Base-by-base conservation (phyloP, 2,797 vertebrate genomes). In the Hippoglossus hippoglossus region DNA sequence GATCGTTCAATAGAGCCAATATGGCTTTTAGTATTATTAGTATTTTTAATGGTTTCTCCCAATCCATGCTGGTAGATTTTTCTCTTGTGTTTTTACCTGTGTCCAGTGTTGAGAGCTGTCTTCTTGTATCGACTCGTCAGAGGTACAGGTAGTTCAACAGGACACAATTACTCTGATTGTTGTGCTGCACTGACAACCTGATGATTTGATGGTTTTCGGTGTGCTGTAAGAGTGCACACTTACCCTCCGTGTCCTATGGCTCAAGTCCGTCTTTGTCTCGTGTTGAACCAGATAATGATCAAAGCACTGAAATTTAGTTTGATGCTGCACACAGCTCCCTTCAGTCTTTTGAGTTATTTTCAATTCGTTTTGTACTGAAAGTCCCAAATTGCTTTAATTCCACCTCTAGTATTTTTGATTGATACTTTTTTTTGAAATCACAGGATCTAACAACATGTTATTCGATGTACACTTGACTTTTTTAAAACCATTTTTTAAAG, bases 271-370 rank as follows among this genome's bases (percentile, higher is more conserved):
- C 58, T 66, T 44, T 49, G 16, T 66, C 15, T 28, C 46, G 47
- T 22, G 55, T 34, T 75, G 75, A 81, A 77, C 71, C 24, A 82
- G 72, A 80, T 84, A 77, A 65, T 68, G 51, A 81, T 81, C 62
- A 71, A 54, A 75, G 74, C 46, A 49, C 19, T 41, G 44, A 49
- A 25, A 49, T 71, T n/a, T 66, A 59, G 51, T 51, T 67, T 4
- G 8, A 4, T 60, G 64, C 68, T n/a, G 28, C 26, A 25, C 47
- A 21, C 47, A 47, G 25, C 59, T 59, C 55, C 39, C 21, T 10
- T 41, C 44, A 7, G n/a, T n/a, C 36, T 67, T 55, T 49, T n/a
- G 0, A 52, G 58, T 44, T 65, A 50, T 79, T 80, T 74, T 63
- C 24, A 26, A 9, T 46, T 64, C 18, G 61, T 80, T 75, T 71